Base-by-base conservation (phyloP, 2,797 vertebrate genomes). In the Miichthys miiuy region DNA sequence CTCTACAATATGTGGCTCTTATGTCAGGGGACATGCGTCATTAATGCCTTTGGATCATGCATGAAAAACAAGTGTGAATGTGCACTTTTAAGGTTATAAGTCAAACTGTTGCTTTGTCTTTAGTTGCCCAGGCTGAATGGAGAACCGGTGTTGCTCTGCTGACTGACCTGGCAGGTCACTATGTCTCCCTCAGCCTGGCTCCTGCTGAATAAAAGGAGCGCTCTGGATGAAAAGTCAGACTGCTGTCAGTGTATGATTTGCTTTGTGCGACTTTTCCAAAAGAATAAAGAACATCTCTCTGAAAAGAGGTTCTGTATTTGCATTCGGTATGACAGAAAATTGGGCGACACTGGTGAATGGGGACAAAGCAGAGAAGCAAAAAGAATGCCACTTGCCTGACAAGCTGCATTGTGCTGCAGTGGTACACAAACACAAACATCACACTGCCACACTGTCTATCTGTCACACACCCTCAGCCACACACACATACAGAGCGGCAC, bases 351-450 rank as follows among this genome's bases (percentile, higher is more conserved):
- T 56, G 51, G 52, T 72, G 84, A 87, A 87, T 27, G 66, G 77
- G 75, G 74, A 91, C 87, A 86, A 85, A 88, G 88, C 83, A 62
- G 79, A 78, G 79, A 58, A 71, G 78, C 72, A 66, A 77, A 87
- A 78, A 75, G 77, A 83, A 80, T 63, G 72, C 14, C 74, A 80
- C 69, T 82, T 87, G 80, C 58, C 60, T 80, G 87, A 87, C 77
- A 68, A 84, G 85, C 84, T 86, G 77, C 76, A 85, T 85, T 88
- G 72, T 88, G 80, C 72, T 75, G 77, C 77, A 75, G 67, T 51
- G 65, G 87, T 72, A 88, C 82, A 66, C 54, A 85, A 57, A 75
- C 78, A 84, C 79, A 77, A 83, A 80, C 81, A 81, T 72, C 63
- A 68, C 79, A 61, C 57, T 72, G 69, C 57, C 55, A 76, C 68